These are phyloP conservation scores for Chromis chromis DNA, from an alignment of 2,797 vertebrate genomes.

Conservation along the genomic window DNA sequence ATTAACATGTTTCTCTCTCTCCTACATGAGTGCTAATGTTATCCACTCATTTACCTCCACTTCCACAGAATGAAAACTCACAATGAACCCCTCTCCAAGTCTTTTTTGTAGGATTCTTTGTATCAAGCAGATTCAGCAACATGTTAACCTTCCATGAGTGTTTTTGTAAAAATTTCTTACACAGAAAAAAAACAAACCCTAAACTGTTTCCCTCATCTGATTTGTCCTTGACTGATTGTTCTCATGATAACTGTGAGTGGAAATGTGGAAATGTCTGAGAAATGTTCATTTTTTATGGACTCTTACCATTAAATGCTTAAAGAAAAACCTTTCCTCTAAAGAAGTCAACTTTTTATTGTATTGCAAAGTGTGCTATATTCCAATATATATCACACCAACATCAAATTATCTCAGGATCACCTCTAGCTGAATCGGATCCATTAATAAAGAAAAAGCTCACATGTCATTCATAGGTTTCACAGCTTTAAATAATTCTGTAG, in stretches of 20 bases:
- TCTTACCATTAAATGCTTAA: conserved; percentile 72
- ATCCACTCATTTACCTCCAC: conserved; percentile 8
- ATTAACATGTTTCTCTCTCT: conserved; percentile 7
- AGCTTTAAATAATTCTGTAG: not conserved
- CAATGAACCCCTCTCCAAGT: conserved; percentile 14
- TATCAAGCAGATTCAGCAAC: conserved; percentile 39
- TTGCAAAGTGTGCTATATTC: not conserved
- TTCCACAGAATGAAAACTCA: conserved; percentile 17
- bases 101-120: conserved; percentile 35
- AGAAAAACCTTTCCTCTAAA: conserved; percentile 20
- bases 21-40: conserved; percentile 29
- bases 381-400: too few relatives aligned
- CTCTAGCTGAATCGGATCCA: not conserved
- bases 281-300: conserved; percentile 73
- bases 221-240: conserved; percentile 40
- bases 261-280: conserved; percentile 41
- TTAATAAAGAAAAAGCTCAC: too few relatives aligned
- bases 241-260: conserved; percentile 22
- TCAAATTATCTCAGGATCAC: not conserved
- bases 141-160: conserved; percentile 15
- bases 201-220: conserved; percentile 16
- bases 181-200: not conserved
- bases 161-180: conserved; percentile 51
- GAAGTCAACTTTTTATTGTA: not conserved
- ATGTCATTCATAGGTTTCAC: not conserved